Base-by-base conservation (phyloP, 2,797 vertebrate species). In the Hyperoplus lanceolatus region DNA sequence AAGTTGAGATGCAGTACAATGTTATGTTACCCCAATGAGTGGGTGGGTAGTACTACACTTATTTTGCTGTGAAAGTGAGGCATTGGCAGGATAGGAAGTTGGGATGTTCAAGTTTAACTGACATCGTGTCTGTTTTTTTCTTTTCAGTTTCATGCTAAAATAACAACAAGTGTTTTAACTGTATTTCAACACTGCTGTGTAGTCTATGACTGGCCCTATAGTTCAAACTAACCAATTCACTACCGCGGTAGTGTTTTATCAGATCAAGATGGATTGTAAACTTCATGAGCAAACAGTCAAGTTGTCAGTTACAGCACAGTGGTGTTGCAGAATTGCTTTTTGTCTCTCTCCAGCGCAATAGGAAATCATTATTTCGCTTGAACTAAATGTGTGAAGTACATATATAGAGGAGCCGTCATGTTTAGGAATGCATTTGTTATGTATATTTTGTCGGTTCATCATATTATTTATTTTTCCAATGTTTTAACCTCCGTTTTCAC, bases 381-480 rank as follows among this genome's bases (percentile, higher is more conserved):
- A 5, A 74, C 29, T 62, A 45, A 29, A 48, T 74, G 36, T 63
- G 57, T 43, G 18, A 77, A 67, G 70, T n/a, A 64, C 72, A 55
- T 41, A 60, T 73, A 16, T 4, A 61, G 8, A 50, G 29, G 11
- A 45, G 15, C 56, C 63, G 49, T 72, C 59, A 15, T 57, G 51
- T 66, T 5, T 85, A 58, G 67, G 49, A 84, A 69, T 57, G 43
- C 72, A 53, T 78, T 82, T 83, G 13, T 85, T 80, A 77, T 91
- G 80, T 91, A 85, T 87, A 88, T 90, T 83, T 88, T 89, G 81
- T 83, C 68, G 84, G 64, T 79, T 75, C 79, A 59, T 80, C 79
- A 74, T 81, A 77, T 89, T 83, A 85, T 92, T 93, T 93, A 92
- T 94, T 94, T 89, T 74, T 72, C 38, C 50, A 42, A 50, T 54